phyloP scores from a whole-genome alignment of 2,113 vertebrate genomes.

The Dipodomys spectabilis region DNA sequence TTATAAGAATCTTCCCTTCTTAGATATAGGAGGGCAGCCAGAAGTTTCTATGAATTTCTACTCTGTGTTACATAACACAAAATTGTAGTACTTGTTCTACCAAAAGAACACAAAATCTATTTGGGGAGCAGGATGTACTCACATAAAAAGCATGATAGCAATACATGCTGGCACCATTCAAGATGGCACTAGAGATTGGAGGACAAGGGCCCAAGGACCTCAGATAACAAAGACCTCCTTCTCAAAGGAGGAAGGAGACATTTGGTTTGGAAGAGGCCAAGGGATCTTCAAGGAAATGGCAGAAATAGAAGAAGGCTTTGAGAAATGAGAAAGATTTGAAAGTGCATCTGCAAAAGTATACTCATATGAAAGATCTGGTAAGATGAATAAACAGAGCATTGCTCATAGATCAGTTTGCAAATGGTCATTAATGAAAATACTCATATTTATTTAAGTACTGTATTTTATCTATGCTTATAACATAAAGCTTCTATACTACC shows the following conservation, averaged over 20 bases:
- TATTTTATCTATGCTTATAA: constrained; percentile 25
- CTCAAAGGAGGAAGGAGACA: constrained; percentile 7
- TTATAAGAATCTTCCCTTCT: background rate
- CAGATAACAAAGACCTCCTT: constrained; percentile 21
- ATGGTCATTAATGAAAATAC: background rate
- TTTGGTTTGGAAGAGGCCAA: constrained; percentile 17
- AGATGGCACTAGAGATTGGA: background rate
- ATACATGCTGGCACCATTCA: background rate
- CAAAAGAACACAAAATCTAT: constrained; percentile 36
- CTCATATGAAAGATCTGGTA: constrained; percentile 7
- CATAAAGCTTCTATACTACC: background rate
- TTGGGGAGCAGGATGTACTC: constrained; percentile 30
- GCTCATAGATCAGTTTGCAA: background rate
- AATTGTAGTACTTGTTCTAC: constrained; percentile 16
- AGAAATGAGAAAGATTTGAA: constrained; percentile 26
- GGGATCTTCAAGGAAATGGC: constrained; percentile 32
- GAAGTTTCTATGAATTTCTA: constrained; percentile 20
- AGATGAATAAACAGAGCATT: constrained; percentile 20
- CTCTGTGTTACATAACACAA: background rate
- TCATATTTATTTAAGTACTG: background rate
- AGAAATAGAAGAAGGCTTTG: constrained; percentile 10
- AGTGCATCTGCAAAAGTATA: background rate
- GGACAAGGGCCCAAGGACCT: background rate
- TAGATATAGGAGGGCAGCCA: background rate
- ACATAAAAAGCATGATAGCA: constrained; percentile 34